phyloP scores from a whole-genome alignment of 2,888 invertebrate genomes.

The Sclerodermus sp. region DNA sequence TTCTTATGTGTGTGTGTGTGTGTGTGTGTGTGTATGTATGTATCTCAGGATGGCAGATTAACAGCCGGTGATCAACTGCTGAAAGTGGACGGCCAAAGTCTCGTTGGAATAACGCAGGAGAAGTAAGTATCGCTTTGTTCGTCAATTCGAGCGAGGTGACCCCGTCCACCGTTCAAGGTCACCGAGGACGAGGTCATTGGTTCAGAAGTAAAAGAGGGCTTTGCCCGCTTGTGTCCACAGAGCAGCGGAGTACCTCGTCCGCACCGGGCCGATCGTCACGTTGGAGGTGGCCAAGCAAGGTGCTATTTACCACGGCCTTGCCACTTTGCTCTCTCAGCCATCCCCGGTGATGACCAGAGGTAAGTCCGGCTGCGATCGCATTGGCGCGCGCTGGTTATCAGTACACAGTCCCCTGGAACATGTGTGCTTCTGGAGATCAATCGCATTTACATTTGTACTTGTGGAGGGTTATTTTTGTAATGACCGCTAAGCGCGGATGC shows the following conservation, averaged over 20 bases:
- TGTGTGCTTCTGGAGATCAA: too few species aligned
- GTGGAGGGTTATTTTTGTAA: too few species aligned
- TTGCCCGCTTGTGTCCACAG: slow-evolving; percentile 53
- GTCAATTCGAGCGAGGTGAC: too few species aligned
- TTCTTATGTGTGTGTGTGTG: slow-evolving; percentile 27
- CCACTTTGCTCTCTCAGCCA: slow-evolving; percentile 88
- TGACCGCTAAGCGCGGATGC: neutral
- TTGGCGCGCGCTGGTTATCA: too few species aligned
- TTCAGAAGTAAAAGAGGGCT: too few species aligned
- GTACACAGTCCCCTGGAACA: too few species aligned
- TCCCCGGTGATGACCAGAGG: slow-evolving; percentile 80
- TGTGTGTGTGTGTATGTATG: too few species aligned
- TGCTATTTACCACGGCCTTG: slow-evolving; percentile 94
- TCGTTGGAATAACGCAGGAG: slow-evolving; percentile 77
- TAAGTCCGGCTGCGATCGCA: too few species aligned
- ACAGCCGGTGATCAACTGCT: slow-evolving; percentile 96
- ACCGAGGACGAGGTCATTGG: too few species aligned
- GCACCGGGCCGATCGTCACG: slow-evolving; percentile 91
- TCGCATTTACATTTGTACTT: too few species aligned
- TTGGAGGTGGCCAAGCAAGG: slow-evolving; percentile 97
- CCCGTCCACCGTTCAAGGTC: too few species aligned
- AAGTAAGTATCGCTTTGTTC: slow-evolving; percentile 54
- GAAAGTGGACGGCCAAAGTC: slow-evolving; percentile 94
- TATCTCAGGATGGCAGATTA: slow-evolving; percentile 91
- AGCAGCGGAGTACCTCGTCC: slow-evolving; percentile 94